Conservation (phyloP, 2,797 vertebrate genomes). For the Alosa sapidissima region DNA sequence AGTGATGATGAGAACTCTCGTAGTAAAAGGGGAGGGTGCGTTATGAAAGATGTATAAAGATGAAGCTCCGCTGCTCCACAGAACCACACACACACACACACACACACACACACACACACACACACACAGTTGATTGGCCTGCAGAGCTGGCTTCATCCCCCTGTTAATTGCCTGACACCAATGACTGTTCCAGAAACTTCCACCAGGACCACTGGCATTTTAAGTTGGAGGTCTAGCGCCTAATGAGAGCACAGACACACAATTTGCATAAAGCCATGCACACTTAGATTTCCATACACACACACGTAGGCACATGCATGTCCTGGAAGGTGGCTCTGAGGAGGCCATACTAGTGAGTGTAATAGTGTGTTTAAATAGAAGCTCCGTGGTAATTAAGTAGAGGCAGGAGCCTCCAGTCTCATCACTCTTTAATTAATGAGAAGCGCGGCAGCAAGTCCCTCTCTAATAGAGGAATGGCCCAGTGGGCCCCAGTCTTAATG, state of each 20-base stretch:
- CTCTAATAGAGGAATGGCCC: neutral
- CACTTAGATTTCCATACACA: neutral
- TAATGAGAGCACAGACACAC: neutral
- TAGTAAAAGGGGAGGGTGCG: neutral
- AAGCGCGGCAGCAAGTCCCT: neutral
- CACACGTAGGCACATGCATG: neutral
- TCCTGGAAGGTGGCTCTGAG: neutral
- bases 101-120: neutral
- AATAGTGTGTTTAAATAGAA: conserved; percentile 15
- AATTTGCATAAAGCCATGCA: neutral
- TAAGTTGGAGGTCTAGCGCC: neutral
- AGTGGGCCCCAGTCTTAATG: neutral
- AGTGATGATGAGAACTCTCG: neutral
- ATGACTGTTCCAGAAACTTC: conserved; percentile 10
- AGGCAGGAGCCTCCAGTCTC: neutral
- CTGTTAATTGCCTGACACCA: conserved; percentile 9
- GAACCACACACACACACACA: neutral
- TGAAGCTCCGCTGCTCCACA: neutral
- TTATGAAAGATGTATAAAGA: neutral
- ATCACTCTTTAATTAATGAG: conserved; percentile 13
- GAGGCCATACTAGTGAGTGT: neutral
- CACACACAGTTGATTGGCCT: neutral
- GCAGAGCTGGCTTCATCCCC: neutral
- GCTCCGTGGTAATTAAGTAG: neutral
- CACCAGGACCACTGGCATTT: neutral